Evolutionary conservation across 1,140 invertebrate species (phyloP).

Genomic region (Metaphire vulgaris): DNA sequence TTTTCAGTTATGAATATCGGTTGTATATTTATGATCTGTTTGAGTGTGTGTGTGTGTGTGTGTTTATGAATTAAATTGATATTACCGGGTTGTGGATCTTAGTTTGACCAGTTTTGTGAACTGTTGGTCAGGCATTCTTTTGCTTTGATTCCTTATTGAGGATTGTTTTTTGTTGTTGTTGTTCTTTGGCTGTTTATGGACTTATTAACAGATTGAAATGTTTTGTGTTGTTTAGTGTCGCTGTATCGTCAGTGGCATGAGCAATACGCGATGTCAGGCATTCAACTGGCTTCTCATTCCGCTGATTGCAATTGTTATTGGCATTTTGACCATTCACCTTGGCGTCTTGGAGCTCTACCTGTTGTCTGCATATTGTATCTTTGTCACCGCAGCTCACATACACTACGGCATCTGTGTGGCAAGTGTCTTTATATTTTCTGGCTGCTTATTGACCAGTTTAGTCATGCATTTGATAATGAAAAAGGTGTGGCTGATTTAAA

Average conservation of each 20-base stretch:
- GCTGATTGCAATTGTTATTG: conserved; percentile 55
- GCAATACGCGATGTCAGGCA: conserved; percentile 73
- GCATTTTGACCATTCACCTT: conserved; percentile 34
- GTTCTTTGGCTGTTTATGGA: not conserved
- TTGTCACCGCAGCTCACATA: conserved; percentile 70
- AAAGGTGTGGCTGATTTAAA: too few species aligned
- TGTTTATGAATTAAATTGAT: not conserved
- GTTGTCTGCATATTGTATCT: conserved; percentile 66
- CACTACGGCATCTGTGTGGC: conserved; percentile 83
- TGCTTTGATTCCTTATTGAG: not conserved
- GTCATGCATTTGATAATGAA: too few species aligned
- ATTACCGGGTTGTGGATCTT: not conserved
- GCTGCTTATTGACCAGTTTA: too few species aligned
- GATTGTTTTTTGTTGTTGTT: not conserved
- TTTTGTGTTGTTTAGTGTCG: conserved; percentile 65
- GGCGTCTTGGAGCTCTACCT: conserved; percentile 60
- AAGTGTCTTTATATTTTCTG: conserved; percentile 32
- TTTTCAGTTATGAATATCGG: not conserved
- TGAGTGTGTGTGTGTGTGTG: not conserved
- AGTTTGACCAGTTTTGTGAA: not conserved
- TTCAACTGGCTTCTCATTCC: conserved; percentile 76
- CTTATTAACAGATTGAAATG: conserved; percentile 5
- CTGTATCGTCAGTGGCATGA: conserved; percentile 95
- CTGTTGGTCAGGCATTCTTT: not conserved
- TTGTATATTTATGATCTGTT: not conserved